These are phyloP conservation scores for Syrmaticus mikado DNA, from an alignment of 2,113 vertebrate species.

Conservation along the genomic window DNA sequence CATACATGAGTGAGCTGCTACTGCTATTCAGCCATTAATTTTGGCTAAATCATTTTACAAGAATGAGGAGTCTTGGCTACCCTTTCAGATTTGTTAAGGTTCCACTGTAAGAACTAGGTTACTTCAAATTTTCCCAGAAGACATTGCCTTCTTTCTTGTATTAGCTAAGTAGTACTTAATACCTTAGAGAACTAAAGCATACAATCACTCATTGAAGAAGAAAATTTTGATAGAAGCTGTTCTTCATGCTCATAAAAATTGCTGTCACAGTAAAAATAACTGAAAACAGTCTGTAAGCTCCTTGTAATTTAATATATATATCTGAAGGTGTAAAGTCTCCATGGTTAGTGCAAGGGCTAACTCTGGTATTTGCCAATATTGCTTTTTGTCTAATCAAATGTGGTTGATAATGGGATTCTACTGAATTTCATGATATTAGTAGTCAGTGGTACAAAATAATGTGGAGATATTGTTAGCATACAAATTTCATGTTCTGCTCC, in stretches of 20 bases:
- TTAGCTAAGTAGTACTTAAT: not conserved
- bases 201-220: not conserved
- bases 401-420: not conserved
- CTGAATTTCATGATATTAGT: not conserved
- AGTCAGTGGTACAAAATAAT: not conserved
- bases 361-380: not conserved
- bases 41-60: constrained; percentile 49
- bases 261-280: not conserved
- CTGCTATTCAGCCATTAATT: not conserved
- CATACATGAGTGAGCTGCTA: not conserved
- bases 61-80: constrained; percentile 17
- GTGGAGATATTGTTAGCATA: not conserved
- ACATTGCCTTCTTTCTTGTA: constrained; percentile 6
- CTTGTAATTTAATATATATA: not conserved
- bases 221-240: not conserved
- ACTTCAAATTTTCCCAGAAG: constrained; percentile 60
- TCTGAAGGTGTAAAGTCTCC: not conserved
- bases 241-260: not conserved
- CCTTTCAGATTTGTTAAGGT: constrained; percentile 28
- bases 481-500: not conserved
- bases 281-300: not conserved
- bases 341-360: not conserved
- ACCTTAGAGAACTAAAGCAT: not conserved
- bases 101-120: constrained; percentile 36
- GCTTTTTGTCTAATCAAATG: not conserved